Percentiles rank a stretch among this genome's conserved stretches.
phyloP scores from a whole-genome alignment of 2,797 vertebrate species.

The Urocyon cinereoargenteus region DNA sequence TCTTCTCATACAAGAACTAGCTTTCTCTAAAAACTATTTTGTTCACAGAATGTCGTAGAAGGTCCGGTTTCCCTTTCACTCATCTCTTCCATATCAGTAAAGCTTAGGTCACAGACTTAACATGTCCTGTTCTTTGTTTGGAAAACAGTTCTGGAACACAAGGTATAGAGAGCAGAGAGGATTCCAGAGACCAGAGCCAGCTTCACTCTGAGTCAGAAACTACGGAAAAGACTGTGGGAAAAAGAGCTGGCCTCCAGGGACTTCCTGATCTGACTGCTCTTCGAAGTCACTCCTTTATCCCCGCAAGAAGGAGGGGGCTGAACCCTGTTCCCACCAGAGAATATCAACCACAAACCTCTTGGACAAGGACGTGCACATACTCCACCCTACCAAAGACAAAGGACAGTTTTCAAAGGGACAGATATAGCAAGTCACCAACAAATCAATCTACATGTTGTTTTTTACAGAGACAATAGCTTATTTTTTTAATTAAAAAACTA shows the following conservation, averaged over 20 bases:
- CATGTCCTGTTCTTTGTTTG: not conserved
- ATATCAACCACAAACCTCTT: conserved; percentile 34
- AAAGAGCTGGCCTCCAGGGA: not conserved
- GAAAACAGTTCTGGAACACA: not conserved
- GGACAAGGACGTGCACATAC: not conserved
- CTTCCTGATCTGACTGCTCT: not conserved
- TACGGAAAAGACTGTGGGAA: not conserved
- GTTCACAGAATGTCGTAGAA: not conserved
- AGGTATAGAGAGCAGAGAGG: not conserved
- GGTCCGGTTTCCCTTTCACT: not conserved
- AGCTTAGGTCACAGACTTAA: not conserved
- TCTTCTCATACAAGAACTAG: not conserved
- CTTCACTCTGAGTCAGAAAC: not conserved
- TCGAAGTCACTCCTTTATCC: not conserved
- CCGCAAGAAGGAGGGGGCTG: not conserved
- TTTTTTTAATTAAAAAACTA: not conserved
- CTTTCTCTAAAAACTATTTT: not conserved
- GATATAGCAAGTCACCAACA: conserved; percentile 31
- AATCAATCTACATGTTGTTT: conserved; percentile 11
- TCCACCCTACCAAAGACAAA: not conserved
- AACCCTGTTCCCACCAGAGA: not conserved
- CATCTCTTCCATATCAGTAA: not conserved
- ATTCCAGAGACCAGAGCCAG: not conserved
- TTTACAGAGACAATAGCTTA: not conserved
- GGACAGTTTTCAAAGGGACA: conserved; percentile 57